Evolutionary conservation across 2,113 vertebrate genomes (phyloP).

Genomic region (Nipponia nippon): DNA sequence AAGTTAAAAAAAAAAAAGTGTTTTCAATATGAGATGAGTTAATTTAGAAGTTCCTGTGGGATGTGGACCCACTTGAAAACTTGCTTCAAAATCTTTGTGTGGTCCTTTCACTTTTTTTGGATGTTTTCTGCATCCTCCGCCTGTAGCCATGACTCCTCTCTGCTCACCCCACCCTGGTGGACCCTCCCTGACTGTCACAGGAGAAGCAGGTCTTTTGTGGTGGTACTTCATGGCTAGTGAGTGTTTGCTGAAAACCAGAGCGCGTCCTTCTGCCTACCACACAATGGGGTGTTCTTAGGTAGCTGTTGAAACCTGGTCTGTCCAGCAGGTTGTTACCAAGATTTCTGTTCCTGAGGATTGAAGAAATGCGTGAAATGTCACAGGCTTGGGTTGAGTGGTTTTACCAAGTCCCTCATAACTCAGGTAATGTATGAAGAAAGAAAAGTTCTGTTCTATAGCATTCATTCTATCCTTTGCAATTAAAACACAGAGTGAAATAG

Average conservation of each 20-base stretch:
- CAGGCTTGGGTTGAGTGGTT: not conserved
- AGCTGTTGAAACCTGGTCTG: not conserved
- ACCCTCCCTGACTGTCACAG: not conserved
- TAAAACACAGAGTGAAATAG: not conserved
- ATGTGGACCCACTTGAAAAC: not conserved
- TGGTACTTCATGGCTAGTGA: not conserved
- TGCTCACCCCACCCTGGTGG: not conserved
- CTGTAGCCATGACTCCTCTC: not conserved
- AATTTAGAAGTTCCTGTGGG: not conserved
- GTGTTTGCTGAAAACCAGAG: not conserved
- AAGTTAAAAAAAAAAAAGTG: not conserved
- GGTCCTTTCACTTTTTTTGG: not conserved
- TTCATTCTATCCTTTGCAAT: not conserved
- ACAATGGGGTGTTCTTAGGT: not conserved
- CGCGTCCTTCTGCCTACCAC: not conserved
- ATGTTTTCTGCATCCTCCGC: not conserved
- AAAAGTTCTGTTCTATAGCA: not conserved
- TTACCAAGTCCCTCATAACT: not conserved
- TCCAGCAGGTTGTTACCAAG: not conserved
- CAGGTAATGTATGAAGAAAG: not conserved
- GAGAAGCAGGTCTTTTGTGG: not conserved
- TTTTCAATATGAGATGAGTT: not conserved
- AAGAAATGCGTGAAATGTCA: not conserved
- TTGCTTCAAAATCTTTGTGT: not conserved
- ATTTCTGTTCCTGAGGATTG: not conserved